Conservation (phyloP, 2,797 vertebrate species). For the Anguilla pacifica region DNA sequence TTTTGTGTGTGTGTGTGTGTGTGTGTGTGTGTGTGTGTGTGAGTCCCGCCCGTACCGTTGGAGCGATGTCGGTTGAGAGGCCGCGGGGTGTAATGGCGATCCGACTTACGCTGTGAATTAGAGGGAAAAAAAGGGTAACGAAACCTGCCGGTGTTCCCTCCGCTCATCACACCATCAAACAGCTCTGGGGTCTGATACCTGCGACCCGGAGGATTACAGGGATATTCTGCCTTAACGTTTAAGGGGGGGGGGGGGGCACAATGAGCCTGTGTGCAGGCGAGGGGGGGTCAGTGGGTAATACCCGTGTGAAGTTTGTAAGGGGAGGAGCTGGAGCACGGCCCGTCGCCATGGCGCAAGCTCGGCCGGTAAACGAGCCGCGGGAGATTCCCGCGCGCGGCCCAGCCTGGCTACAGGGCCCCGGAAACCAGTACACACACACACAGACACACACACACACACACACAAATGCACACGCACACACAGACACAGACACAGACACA, state of each 20-base stretch:
- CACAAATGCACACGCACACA: no score
- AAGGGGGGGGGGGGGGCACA: neutral
- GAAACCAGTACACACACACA: neutral
- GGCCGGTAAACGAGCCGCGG: slow-evolving; percentile 7
- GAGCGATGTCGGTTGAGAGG: neutral
- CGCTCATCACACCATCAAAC: neutral
- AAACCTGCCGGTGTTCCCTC: neutral
- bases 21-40: neutral
- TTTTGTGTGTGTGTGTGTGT: no score
- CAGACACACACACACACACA: neutral
- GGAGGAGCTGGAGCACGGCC: neutral
- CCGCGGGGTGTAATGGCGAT: neutral
- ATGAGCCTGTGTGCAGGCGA: neutral
- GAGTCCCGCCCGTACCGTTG: neutral
- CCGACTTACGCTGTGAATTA: neutral
- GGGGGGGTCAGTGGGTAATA: slow-evolving; percentile 8
- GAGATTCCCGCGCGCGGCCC: neutral
- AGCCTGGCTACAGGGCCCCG: neutral
- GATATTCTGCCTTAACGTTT: neutral
- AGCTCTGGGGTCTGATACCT: neutral
- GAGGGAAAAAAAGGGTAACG: neutral
- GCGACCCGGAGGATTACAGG: neutral
- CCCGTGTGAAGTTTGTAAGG: slow-evolving; percentile 16
- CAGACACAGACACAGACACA: no score
- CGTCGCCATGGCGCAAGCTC: neutral